Conservation (phyloP, 2,888 invertebrate species). For the Abscondita cerata region DNA sequence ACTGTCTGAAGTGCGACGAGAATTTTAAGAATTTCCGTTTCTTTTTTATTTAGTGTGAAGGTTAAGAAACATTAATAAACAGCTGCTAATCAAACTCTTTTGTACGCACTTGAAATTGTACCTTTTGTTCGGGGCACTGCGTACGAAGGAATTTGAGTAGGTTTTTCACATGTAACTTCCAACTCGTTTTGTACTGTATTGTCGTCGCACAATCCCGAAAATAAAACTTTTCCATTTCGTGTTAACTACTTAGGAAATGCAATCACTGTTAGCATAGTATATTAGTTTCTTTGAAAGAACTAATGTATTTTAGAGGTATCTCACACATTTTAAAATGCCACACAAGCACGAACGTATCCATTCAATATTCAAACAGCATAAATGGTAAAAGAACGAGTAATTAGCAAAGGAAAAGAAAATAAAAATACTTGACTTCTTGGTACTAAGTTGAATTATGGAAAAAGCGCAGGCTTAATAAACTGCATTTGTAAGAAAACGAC, state of each 20-base stretch:
- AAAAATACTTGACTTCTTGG: constrained; percentile 26
- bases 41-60: constrained; percentile 3
- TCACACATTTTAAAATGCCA: constrained; percentile 30
- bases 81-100: constrained; percentile 4
- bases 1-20: constrained; percentile 10
- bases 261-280: constrained; percentile 17
- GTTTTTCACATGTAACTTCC: neutral
- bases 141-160: neutral
- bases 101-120: neutral
- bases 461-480: constrained; percentile 17
- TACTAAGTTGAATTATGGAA: constrained; percentile 33
- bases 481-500: constrained; percentile 23
- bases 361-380: constrained; percentile 32
- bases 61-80: constrained; percentile 5
- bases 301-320: constrained; percentile 18
- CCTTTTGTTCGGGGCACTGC: neutral
- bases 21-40: constrained; percentile 28
- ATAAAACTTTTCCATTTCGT: constrained; percentile 6
- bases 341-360: constrained; percentile 28
- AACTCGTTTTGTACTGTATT: neutral
- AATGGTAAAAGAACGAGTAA: constrained; percentile 28
- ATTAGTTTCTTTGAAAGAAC: constrained; percentile 18
- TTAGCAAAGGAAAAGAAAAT: constrained; percentile 21
- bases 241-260: constrained; percentile 9
- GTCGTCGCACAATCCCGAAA: too few species aligned